phyloP scores from a whole-genome alignment of 1,140 invertebrate species.

The Lithobius niger region DNA sequence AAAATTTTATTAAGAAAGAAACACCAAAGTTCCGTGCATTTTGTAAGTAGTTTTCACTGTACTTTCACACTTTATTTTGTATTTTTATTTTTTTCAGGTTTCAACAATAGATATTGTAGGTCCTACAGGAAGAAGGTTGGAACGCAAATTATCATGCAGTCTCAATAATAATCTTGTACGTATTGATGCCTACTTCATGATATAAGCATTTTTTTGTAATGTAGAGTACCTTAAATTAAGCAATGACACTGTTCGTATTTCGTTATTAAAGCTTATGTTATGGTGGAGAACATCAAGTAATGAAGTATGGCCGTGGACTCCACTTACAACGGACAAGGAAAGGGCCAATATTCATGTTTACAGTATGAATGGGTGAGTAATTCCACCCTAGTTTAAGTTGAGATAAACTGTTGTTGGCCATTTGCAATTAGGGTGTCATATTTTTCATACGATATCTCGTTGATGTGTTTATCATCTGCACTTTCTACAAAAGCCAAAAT shows the following conservation, averaged over 20 bases:
- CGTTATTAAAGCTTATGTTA: conserved; percentile 39
- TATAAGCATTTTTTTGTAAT: not conserved
- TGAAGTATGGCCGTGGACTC: conserved; percentile 71
- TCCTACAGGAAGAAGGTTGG: conserved; percentile 45
- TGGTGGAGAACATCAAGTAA: conserved; percentile 64
- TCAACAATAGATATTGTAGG: conserved; percentile 42
- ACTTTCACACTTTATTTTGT: too few relatives aligned
- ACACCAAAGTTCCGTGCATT: too few relatives aligned
- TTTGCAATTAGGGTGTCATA: not conserved
- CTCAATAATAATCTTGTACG: conserved; percentile 43
- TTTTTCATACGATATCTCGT: too few relatives aligned
- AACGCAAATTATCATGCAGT: conserved; percentile 48
- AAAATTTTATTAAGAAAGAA: too few relatives aligned
- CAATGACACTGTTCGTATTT: not conserved
- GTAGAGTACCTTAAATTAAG: not conserved
- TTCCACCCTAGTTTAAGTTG: too few relatives aligned
- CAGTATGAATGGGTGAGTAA: conserved; percentile 33
- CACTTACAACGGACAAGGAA: conserved; percentile 58
- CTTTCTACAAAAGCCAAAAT: too few relatives aligned
- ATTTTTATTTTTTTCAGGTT: conserved; percentile 27
- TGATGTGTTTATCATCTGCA: too few relatives aligned
- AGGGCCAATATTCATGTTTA: conserved; percentile 64
- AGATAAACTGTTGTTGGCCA: too few relatives aligned
- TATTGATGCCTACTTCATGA: conserved; percentile 17
- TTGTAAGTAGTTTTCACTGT: too few relatives aligned